Percentiles rank a stretch among this genome's conserved stretches.
Evolutionary conservation across 2,888 invertebrate species (phyloP).

Genomic region (Parascotia fuliginaria): DNA sequence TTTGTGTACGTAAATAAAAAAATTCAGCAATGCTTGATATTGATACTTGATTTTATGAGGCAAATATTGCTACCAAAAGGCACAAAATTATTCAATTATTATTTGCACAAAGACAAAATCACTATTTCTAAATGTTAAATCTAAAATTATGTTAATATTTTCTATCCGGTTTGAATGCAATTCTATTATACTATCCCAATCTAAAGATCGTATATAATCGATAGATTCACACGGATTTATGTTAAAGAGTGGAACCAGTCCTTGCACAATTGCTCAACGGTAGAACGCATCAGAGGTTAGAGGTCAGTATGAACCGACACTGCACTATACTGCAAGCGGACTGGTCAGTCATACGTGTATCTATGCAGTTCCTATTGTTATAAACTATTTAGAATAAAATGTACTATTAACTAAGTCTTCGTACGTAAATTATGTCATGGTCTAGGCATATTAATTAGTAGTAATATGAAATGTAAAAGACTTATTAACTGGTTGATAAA

Average conservation of each 20-base stretch:
- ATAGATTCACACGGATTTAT: slow-evolving; percentile 64
- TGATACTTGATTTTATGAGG: too few species aligned
- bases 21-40: too few species aligned
- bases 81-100: too few species aligned
- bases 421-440: slow-evolving; percentile 22
- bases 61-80: too few species aligned
- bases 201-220: slow-evolving; percentile 50
- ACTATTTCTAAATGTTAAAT: slow-evolving; percentile 34
- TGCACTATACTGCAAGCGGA: slow-evolving; percentile 11
- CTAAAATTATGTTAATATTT: slow-evolving; percentile 45
- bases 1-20: too few species aligned
- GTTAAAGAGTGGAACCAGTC: slow-evolving; percentile 58
- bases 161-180: slow-evolving; percentile 53
- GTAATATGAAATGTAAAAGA: background rate
- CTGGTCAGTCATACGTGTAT: slow-evolving; percentile 45
- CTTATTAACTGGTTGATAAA: background rate
- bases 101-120: too few species aligned
- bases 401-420: slow-evolving; percentile 2
- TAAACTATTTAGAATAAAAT: slow-evolving; percentile 27
- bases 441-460: slow-evolving; percentile 5
- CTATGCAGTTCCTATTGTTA: slow-evolving; percentile 44
- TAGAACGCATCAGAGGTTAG: slow-evolving; percentile 60
- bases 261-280: slow-evolving; percentile 67
- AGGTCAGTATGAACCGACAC: slow-evolving; percentile 57
- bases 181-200: slow-evolving; percentile 46